A percentile compares a stretch with the other conserved stretches of the same genome.
These are phyloP conservation scores for Chaitophorus viminalis DNA, from an alignment of 2,888 invertebrate genomes.

Conservation along the genomic window DNA sequence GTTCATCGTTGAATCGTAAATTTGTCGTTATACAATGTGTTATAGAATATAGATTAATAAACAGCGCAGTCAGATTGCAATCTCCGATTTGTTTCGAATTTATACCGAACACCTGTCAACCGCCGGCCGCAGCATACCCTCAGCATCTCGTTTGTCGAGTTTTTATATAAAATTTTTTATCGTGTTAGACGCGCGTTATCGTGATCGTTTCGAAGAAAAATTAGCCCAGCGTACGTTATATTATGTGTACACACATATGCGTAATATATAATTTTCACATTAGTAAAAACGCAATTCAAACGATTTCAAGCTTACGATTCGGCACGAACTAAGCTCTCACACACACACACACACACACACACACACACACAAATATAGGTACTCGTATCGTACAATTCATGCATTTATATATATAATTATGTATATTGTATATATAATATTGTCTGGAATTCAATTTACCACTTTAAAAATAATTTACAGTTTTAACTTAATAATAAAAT, in stretches of 20 bases:
- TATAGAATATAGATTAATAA: conserved; percentile 25
- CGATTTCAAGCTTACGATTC: conserved; percentile 26
- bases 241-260: no score
- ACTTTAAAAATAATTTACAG: conserved; percentile 30
- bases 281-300: conserved; percentile 34
- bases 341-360: not conserved
- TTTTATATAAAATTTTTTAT: not conserved
- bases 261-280: not conserved
- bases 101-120: conserved; percentile 37
- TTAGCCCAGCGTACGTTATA: not conserved
- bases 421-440: no score
- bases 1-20: conserved; percentile 28
- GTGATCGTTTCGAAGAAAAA: conserved; percentile 44
- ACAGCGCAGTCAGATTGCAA: conserved; percentile 9
- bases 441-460: conserved; percentile 50
- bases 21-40: conserved; percentile 3
- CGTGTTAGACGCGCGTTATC: conserved; percentile 21
- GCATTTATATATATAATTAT: no score
- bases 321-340: not conserved
- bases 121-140: not conserved
- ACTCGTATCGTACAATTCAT: not conserved
- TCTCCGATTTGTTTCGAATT: conserved; percentile 38
- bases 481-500: conserved; percentile 30
- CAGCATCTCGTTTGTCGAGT: conserved; percentile 21
- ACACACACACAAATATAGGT: not conserved